Conservation (phyloP, 2,797 vertebrate species). For the Poeciliopsis infans region DNA sequence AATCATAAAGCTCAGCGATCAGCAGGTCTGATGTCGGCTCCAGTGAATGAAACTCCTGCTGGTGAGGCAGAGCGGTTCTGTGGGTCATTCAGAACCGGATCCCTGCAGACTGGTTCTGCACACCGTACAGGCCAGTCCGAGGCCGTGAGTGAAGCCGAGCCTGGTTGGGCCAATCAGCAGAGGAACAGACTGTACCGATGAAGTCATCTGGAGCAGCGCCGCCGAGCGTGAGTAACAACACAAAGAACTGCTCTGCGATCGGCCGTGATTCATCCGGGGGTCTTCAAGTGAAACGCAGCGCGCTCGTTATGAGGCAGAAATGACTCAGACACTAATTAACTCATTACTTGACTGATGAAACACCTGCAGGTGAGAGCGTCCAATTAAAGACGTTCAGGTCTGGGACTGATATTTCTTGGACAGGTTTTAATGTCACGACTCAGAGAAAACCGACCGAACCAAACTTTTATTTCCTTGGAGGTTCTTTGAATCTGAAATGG, state of each 20-base stretch:
- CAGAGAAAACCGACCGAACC: neutral
- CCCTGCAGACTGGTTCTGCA: neutral
- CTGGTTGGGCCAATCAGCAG: neutral
- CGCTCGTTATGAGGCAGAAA: slow-evolving; percentile 1
- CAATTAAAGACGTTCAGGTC: neutral
- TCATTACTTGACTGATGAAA: slow-evolving; percentile 8
- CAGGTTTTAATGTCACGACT: neutral
- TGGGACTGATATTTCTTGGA: neutral
- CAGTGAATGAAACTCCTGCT: neutral
- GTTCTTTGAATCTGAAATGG: neutral
- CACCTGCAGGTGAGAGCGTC: neutral
- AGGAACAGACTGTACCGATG: slow-evolving; percentile 17
- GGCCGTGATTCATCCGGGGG: slow-evolving; percentile 32
- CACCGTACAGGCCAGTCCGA: neutral
- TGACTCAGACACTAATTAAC: slow-evolving; percentile 24
- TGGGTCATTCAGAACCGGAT: neutral
- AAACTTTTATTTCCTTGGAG: neutral
- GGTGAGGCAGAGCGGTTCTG: neutral
- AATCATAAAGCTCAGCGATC: neutral
- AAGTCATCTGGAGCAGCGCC: slow-evolving; percentile 12
- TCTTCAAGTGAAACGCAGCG: slow-evolving; percentile 2
- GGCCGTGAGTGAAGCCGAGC: neutral
- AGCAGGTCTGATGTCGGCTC: too few species aligned
- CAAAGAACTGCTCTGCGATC: slow-evolving; percentile 25
- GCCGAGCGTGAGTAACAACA: slow-evolving; percentile 9